These are phyloP conservation scores for Chrysina gloriosa DNA, from an alignment of 2,888 invertebrate species.

Conservation along the genomic window DNA sequence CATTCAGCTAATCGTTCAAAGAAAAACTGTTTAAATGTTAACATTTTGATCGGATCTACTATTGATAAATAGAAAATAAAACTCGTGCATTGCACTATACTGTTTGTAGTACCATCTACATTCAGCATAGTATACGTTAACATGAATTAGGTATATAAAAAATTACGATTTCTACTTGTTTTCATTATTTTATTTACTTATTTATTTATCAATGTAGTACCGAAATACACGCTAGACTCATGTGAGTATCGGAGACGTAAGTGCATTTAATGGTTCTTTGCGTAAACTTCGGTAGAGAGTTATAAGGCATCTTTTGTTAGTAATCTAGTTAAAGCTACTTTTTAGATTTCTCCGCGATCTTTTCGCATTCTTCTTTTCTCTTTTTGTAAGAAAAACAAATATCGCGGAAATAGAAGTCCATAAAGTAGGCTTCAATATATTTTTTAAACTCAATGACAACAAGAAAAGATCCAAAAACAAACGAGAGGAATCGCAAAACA, in stretches of 20 bases:
- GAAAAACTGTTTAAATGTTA: neutral
- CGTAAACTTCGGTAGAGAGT: conserved; percentile 56
- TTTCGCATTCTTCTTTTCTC: conserved; percentile 7
- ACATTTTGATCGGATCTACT: neutral
- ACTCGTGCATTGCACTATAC: conserved; percentile 40
- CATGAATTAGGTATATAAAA: conserved; percentile 46
- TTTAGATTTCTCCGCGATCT: conserved; percentile 38
- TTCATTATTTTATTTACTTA: conserved; percentile 36
- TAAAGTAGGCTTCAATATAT: conserved; percentile 38
- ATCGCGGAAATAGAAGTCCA: conserved; percentile 35
- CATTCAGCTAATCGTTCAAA: neutral
- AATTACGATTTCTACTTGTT: conserved; percentile 41
- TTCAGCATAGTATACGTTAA: conserved; percentile 45
- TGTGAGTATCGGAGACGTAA: conserved; percentile 50
- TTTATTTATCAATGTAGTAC: conserved; percentile 45
- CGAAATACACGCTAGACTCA: conserved; percentile 49
- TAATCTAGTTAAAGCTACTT: conserved; percentile 54
- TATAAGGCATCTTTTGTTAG: conserved; percentile 61
- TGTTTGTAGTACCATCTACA: conserved; percentile 47
- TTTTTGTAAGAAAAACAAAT: conserved; percentile 34
- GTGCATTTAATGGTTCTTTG: conserved; percentile 53
- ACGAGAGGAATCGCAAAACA: conserved; percentile 32
- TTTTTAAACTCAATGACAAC: conserved; percentile 25
- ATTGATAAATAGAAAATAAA: neutral
- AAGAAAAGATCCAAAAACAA: conserved; percentile 36